Evolutionary conservation across 2,113 vertebrate species (phyloP).

Genomic region (Solea senegalensis): DNA sequence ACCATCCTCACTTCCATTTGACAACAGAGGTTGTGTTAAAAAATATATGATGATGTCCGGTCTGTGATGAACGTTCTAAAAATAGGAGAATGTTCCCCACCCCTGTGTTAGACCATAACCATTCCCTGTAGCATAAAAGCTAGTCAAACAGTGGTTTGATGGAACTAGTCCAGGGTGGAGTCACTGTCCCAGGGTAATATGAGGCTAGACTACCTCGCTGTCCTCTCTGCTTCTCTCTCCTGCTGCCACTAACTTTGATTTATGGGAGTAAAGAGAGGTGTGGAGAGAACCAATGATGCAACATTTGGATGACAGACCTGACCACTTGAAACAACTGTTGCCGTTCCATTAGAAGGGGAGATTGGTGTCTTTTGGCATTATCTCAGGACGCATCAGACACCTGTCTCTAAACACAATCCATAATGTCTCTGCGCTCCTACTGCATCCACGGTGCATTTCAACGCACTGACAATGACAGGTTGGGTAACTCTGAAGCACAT

Average conservation of each 20-base stretch:
- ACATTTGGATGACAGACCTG: slow-evolving; percentile 72
- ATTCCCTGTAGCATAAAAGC: too few relatives aligned
- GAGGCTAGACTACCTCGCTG: slow-evolving; percentile 28
- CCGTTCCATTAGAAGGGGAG: slow-evolving; percentile 69
- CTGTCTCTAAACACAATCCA: slow-evolving; percentile 74
- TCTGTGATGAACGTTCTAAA: neutral
- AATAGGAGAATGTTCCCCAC: neutral
- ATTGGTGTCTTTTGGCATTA: slow-evolving; percentile 72
- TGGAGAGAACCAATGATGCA: slow-evolving; percentile 56
- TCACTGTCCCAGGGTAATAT: slow-evolving; percentile 39
- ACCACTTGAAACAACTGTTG: slow-evolving; percentile 76
- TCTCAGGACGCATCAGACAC: slow-evolving; percentile 75
- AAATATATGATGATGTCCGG: neutral
- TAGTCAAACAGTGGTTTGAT: too few relatives aligned
- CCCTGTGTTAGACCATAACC: too few relatives aligned
- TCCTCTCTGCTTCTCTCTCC: slow-evolving; percentile 26
- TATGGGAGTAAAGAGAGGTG: slow-evolving; percentile 55
- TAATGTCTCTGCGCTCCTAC: slow-evolving; percentile 50
- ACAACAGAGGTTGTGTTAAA: neutral
- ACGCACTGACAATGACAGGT: slow-evolving; percentile 42
- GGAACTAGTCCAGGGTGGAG: neutral
- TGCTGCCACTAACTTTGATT: slow-evolving; percentile 55
- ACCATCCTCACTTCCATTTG: neutral
- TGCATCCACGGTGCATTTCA: slow-evolving; percentile 41
- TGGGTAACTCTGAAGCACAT: slow-evolving; percentile 15